Evolutionary conservation across 2,888 invertebrate species (phyloP).

Genomic region (Watsonalla cultraria): DNA sequence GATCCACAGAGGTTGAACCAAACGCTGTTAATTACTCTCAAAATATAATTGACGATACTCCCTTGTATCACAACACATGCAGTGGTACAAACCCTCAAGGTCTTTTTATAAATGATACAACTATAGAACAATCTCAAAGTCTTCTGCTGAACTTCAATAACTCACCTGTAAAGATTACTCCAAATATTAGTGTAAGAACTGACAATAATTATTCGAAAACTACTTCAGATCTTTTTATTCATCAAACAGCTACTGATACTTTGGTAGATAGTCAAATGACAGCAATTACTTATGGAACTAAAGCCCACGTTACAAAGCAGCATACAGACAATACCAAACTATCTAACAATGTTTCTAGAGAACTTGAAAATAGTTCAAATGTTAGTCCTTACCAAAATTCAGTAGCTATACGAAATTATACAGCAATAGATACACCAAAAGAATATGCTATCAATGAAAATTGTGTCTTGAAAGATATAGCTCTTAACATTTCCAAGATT

Average conservation of each 20-base stretch:
- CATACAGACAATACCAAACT: slow-evolving; percentile 4
- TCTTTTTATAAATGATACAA: not conserved
- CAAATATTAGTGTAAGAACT: no score
- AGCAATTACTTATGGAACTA: not conserved
- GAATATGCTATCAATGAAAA: not conserved
- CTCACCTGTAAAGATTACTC: not conserved
- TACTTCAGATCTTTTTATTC: no score
- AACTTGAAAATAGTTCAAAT: slow-evolving; percentile 5
- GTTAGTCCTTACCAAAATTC: not conserved
- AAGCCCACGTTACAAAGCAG: slow-evolving; percentile 30
- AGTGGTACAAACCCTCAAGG: not conserved
- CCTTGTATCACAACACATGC: no score
- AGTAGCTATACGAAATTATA: not conserved
- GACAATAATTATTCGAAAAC: no score
- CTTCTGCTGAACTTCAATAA: not conserved
- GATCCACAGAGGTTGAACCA: not conserved
- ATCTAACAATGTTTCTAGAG: not conserved
- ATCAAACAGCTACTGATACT: not conserved
- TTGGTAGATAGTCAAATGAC: not conserved
- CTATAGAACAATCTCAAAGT: not conserved
- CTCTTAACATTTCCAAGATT: not conserved
- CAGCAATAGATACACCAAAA: not conserved
- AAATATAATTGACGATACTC: not conserved
- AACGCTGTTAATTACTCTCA: not conserved
- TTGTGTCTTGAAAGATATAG: not conserved